These are phyloP conservation scores for Cyclura pinguis DNA, from an alignment of 2,797 vertebrate species.

Conservation along the genomic window DNA sequence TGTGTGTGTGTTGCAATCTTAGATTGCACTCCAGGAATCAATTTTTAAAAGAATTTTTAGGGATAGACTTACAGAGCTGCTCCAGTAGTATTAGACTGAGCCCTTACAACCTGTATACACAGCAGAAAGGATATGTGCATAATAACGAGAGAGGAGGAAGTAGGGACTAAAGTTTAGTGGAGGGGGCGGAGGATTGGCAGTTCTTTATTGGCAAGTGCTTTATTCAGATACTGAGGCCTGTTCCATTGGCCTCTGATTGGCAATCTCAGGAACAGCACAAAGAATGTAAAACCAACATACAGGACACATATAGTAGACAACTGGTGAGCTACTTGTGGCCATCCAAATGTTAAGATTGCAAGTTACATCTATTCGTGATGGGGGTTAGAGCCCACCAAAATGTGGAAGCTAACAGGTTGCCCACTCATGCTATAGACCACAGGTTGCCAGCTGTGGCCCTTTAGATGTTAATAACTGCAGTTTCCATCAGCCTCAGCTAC, in stretches of 20 bases:
- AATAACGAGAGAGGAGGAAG: background rate
- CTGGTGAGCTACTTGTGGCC: background rate
- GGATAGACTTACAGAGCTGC: background rate
- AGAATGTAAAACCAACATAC: background rate
- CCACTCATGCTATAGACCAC: too few relatives aligned
- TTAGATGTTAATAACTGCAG: background rate
- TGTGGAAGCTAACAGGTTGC: too few relatives aligned
- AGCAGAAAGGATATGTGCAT: background rate
- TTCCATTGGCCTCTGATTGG: background rate
- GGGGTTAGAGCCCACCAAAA: too few relatives aligned
- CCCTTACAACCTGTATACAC: background rate
- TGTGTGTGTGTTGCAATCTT: too few relatives aligned
- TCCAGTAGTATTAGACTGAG: background rate
- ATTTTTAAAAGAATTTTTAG: background rate
- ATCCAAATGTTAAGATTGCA: too few relatives aligned
- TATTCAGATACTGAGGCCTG: background rate
- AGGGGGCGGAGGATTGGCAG: too few relatives aligned
- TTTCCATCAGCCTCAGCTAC: background rate
- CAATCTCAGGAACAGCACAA: too few relatives aligned
- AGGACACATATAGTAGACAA: background rate
- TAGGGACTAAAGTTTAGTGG: background rate
- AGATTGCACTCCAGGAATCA: background rate
- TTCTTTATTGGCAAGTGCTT: background rate
- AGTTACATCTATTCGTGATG: too few relatives aligned
- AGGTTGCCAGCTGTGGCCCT: background rate